phyloP scores from a whole-genome alignment of 2,888 invertebrate genomes.

The Nomada hirtipes region DNA sequence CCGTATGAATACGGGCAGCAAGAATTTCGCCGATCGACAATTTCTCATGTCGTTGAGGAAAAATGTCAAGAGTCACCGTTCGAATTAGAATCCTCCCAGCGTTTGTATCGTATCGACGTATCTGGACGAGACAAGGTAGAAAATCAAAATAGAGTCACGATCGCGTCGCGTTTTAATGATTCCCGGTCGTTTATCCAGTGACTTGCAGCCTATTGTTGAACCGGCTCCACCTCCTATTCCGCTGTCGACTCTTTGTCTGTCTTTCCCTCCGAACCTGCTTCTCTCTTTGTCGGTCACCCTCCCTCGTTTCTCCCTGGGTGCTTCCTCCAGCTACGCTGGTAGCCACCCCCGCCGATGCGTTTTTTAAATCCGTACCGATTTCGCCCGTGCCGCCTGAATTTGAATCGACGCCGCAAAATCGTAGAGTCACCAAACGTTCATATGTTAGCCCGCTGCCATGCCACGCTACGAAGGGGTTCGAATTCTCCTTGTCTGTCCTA shows the following conservation, averaged over 20 bases:
- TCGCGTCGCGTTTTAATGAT: constrained; percentile 81
- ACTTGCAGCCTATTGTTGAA: constrained; percentile 83
- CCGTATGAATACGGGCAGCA: no score
- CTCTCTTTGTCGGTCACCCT: constrained; percentile 22
- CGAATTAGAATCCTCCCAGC: constrained; percentile 59
- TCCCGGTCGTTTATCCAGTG: constrained; percentile 84
- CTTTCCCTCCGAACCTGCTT: constrained; percentile 22
- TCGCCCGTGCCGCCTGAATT: constrained; percentile 80
- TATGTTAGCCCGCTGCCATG: constrained; percentile 82
- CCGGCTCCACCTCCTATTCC: constrained; percentile 61
- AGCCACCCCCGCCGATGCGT: constrained; percentile 51
- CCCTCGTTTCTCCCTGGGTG: constrained; percentile 50
- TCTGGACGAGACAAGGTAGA: constrained; percentile 59
- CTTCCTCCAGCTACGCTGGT: constrained; percentile 47
- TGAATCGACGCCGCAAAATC: constrained; percentile 81
- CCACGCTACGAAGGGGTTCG: constrained; percentile 62
- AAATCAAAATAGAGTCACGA: constrained; percentile 73
- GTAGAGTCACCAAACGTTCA: constrained; percentile 83
- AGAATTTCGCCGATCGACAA: neutral
- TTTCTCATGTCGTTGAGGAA: neutral
- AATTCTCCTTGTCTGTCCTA: constrained; percentile 42
- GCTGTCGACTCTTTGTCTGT: constrained; percentile 42
- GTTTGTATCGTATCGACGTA: constrained; percentile 60
- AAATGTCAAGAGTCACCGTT: constrained; percentile 65
- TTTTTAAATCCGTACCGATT: constrained; percentile 83